Evolutionary conservation across 2,113 vertebrate genomes (phyloP).

Genomic region (Natator depressus): DNA sequence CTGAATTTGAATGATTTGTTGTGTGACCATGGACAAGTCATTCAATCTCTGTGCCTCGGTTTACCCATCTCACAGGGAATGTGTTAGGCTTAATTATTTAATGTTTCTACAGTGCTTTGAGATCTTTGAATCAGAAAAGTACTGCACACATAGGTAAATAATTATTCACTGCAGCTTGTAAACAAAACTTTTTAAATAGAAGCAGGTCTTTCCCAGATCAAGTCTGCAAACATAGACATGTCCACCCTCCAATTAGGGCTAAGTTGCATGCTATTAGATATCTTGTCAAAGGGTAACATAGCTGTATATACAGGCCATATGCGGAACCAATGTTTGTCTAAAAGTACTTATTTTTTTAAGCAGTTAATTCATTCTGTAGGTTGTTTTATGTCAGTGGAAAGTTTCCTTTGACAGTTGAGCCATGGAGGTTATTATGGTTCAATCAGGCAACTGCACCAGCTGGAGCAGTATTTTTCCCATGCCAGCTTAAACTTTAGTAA

Average conservation of each 20-base stretch:
- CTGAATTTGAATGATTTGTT: neutral
- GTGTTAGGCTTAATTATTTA: neutral
- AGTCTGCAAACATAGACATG: neutral
- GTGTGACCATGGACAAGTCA: neutral
- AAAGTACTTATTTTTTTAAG: neutral
- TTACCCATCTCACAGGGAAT: neutral
- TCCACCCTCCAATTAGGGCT: neutral
- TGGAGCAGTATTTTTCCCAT: constrained; percentile 15
- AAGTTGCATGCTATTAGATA: neutral
- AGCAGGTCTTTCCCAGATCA: neutral
- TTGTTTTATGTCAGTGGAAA: neutral
- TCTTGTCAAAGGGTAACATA: neutral
- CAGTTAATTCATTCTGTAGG: neutral
- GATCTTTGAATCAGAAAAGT: neutral
- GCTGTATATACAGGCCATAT: neutral
- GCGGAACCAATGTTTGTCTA: neutral
- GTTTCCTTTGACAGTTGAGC: neutral
- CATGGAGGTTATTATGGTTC: neutral
- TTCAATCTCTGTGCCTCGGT: neutral
- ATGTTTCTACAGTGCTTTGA: neutral
- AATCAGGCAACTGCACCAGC: neutral
- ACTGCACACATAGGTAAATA: neutral
- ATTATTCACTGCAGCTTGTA: neutral
- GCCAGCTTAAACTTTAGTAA: constrained; percentile 46
- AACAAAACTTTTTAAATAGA: neutral